A percentile compares a stretch with the other conserved stretches of the same genome.
Evolutionary conservation across 2,113 vertebrate genomes (phyloP).

Genomic region (Grammomys dolichurus): DNA sequence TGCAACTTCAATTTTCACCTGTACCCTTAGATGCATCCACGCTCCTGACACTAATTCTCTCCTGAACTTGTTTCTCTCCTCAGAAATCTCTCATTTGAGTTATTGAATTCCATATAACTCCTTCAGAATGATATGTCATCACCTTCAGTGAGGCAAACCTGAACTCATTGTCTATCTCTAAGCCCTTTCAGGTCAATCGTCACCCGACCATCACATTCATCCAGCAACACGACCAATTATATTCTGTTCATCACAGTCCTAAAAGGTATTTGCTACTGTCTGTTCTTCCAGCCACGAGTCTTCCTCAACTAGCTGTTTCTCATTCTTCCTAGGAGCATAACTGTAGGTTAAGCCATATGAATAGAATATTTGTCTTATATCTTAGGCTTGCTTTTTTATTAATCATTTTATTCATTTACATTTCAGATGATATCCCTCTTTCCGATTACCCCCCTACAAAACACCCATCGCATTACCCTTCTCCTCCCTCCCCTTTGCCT

Average conservation of each 20-base stretch:
- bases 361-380: background rate
- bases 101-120: background rate
- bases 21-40: background rate
- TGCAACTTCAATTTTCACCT: background rate
- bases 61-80: slow-evolving; percentile 7
- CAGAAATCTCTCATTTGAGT: background rate
- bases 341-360: background rate
- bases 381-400: background rate
- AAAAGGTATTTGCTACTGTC: background rate
- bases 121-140: background rate
- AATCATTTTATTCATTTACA: too few relatives aligned
- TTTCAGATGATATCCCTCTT: too few relatives aligned
- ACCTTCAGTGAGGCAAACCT: background rate
- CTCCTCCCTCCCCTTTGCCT: too few relatives aligned
- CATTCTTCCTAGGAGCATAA: background rate
- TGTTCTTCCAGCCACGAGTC: background rate
- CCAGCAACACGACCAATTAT: background rate
- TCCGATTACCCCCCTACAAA: too few relatives aligned
- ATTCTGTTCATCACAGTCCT: background rate
- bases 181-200: background rate
- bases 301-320: background rate
- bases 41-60: background rate
- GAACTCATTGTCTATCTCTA: background rate
- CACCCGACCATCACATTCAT: too few relatives aligned
- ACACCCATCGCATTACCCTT: too few relatives aligned